These are phyloP conservation scores for Myanophis thanlyinensis DNA, from an alignment of 2,113 vertebrate species.

Conservation along the genomic window DNA sequence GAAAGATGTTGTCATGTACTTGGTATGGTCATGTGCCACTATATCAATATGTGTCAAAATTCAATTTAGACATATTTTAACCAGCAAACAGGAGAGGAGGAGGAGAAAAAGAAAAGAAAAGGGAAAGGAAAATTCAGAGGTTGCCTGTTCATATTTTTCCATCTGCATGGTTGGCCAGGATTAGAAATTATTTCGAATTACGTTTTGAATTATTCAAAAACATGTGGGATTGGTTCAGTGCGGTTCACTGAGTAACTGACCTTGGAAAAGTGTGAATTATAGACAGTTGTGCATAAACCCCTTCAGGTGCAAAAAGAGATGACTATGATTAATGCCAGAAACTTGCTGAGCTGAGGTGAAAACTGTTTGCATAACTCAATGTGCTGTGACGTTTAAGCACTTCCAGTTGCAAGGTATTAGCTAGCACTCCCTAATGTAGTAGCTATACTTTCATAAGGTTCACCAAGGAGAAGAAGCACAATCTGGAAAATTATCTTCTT, in stretches of 20 bases:
- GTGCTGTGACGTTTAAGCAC: conserved; percentile 55
- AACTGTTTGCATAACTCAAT: conserved; percentile 68
- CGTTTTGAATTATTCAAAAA: not conserved
- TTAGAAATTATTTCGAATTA: not conserved
- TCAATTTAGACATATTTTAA: not conserved
- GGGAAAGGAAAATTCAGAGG: not conserved
- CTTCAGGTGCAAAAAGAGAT: conserved; percentile 59
- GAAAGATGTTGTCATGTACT: not conserved
- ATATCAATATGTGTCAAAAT: not conserved
- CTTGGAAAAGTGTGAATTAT: conserved; percentile 51
- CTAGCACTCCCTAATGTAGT: conserved; percentile 25
- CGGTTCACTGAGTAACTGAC: conserved; percentile 45
- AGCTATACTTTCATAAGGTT: conserved; percentile 34
- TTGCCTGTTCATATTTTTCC: not conserved
- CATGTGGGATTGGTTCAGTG: conserved; percentile 43
- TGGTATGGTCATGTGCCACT: too few relatives aligned
- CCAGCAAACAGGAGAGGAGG: not conserved
- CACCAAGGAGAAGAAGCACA: conserved; percentile 10
- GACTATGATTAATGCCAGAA: conserved; percentile 63
- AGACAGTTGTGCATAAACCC: conserved; percentile 58
- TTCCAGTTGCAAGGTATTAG: conserved; percentile 56
- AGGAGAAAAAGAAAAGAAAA: not conserved
- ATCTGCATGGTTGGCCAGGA: not conserved
- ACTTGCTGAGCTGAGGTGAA: conserved; percentile 54
- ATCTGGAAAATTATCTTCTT: not conserved